Evolutionary conservation across 2,113 vertebrate genomes (phyloP).

Genomic region (Phalacrocorax aristotelis): DNA sequence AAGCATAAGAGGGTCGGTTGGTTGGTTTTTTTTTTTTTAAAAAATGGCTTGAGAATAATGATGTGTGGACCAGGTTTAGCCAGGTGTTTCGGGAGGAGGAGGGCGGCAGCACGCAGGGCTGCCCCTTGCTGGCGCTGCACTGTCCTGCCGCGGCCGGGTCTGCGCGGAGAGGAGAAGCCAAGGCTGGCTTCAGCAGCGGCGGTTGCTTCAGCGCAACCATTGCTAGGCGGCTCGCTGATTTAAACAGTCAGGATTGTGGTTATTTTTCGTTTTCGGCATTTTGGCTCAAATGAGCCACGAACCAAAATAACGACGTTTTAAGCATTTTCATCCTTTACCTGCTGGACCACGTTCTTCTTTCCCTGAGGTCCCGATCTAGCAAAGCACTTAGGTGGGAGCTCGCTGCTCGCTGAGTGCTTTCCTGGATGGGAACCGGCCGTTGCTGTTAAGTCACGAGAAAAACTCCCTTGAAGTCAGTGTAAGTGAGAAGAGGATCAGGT

Average conservation of each 20-base stretch:
- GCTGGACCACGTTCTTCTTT: not conserved
- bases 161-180: not conserved
- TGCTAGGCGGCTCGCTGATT: not conserved
- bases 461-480: not conserved
- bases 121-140: not conserved
- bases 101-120: not conserved
- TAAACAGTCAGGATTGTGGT: not conserved
- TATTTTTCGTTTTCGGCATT: not conserved
- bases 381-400: not conserved
- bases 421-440: not conserved
- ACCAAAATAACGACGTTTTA: conserved; percentile 25
- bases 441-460: not conserved
- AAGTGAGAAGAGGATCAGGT: not conserved
- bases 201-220: not conserved
- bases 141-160: not conserved
- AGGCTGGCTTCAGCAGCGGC: not conserved
- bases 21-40: not conserved
- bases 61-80: not conserved
- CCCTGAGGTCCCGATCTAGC: not conserved
- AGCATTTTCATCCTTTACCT: not conserved
- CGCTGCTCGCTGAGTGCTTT: not conserved
- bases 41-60: not conserved
- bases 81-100: not conserved
- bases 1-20: not conserved
- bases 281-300: not conserved